Conservation (phyloP, 2,113 vertebrate genomes). For the Phaethornis superciliosus region DNA sequence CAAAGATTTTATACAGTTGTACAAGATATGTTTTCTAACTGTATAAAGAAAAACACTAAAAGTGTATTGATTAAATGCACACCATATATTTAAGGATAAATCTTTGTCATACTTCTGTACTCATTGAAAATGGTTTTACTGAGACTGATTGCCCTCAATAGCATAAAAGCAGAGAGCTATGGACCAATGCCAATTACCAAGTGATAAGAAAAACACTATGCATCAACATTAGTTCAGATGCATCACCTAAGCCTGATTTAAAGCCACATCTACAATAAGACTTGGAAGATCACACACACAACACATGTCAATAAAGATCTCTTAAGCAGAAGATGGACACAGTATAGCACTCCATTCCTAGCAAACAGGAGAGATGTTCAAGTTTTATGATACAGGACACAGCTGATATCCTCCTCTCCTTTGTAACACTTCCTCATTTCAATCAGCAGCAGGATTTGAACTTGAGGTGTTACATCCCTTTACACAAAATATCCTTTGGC, state of each 20-base stretch:
- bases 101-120: background rate
- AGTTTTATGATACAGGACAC: accelerated
- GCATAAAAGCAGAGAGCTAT: background rate
- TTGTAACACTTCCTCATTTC: background rate
- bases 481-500: background rate
- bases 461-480: background rate
- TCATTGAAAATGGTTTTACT: background rate
- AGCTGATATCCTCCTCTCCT: background rate
- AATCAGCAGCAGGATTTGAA: background rate
- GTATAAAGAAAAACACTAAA: background rate
- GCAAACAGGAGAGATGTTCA: background rate
- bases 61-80: background rate
- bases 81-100: background rate
- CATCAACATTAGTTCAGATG: background rate
- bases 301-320: background rate
- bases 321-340: background rate
- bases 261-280: background rate
- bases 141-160: background rate
- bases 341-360: background rate
- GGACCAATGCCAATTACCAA: background rate
- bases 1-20: background rate
- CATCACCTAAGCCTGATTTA: background rate
- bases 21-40: background rate
- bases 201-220: background rate
- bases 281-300: background rate